Evolutionary conservation across 2,797 vertebrate species (phyloP).

Genomic region (Phoeniculus purpureus): DNA sequence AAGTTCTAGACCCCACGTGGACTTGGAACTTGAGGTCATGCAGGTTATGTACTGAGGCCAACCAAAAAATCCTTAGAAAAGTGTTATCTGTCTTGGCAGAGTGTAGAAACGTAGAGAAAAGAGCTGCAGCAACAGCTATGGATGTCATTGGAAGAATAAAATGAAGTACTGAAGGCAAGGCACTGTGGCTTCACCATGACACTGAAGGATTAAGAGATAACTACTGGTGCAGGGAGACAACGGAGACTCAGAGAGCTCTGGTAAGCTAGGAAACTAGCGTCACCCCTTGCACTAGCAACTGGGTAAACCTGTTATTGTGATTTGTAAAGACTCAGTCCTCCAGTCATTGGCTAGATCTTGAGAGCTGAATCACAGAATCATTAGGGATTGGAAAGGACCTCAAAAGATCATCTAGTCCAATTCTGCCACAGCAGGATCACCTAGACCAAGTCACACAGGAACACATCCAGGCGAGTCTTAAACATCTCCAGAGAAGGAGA

Average conservation of each 20-base stretch:
- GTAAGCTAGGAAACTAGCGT: not conserved
- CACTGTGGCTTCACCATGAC: rapidly evolving
- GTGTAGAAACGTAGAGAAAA: not conserved
- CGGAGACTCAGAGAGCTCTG: not conserved
- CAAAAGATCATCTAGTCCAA: too few relatives aligned
- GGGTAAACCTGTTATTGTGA: not conserved
- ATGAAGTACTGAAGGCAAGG: not conserved
- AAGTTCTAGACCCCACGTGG: not conserved
- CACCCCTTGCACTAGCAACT: not conserved
- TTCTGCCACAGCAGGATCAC: too few relatives aligned
- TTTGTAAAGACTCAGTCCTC: not conserved
- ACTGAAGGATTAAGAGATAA: not conserved
- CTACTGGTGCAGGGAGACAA: not conserved
- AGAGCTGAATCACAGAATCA: too few relatives aligned
- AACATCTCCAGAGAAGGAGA: too few relatives aligned
- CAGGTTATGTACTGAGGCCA: not conserved
- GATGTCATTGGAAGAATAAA: not conserved
- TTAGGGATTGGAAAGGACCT: too few relatives aligned
- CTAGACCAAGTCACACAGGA: too few relatives aligned
- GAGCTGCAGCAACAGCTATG: not conserved
- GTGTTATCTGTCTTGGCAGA: not conserved
- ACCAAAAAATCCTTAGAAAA: not conserved
- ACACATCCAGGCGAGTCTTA: too few relatives aligned
- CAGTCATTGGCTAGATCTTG: not conserved
- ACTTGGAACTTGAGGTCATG: not conserved